Conservation (phyloP, 2,888 invertebrate genomes). For the Nomada goodeniana region DNA sequence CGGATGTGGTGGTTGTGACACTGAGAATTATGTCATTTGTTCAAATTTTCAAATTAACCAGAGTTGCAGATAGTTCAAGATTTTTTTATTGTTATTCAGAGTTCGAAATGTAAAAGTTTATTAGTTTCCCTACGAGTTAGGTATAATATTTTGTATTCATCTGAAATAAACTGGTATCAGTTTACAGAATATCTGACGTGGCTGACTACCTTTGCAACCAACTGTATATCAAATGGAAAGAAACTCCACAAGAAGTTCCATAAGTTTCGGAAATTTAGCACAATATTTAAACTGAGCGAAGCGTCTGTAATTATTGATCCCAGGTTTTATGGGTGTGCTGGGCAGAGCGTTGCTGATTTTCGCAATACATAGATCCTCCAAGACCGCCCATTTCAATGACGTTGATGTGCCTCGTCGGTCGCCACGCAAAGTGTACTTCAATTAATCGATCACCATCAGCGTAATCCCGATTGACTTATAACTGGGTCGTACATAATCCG, state of each 20-base stretch:
- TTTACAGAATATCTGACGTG: too few relatives aligned
- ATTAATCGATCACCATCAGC: slow-evolving; percentile 64
- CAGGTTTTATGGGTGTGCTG: slow-evolving; percentile 17
- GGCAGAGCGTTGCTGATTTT: slow-evolving; percentile 43
- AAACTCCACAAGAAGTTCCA: not conserved
- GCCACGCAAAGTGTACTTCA: slow-evolving; percentile 55
- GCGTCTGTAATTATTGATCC: slow-evolving; percentile 43
- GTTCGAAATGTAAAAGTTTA: too few relatives aligned
- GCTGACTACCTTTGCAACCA: too few relatives aligned
- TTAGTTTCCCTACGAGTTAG: too few relatives aligned
- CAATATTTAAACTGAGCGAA: not conserved
- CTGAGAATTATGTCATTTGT: too few relatives aligned
- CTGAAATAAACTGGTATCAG: too few relatives aligned
- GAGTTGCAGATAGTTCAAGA: too few relatives aligned
- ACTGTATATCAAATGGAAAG: not conserved
- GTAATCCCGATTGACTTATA: slow-evolving; percentile 66
- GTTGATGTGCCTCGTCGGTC: slow-evolving; percentile 42
- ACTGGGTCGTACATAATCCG: slow-evolving; percentile 67
- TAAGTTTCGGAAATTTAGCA: not conserved
- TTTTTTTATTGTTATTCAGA: too few relatives aligned
- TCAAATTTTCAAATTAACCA: too few relatives aligned
- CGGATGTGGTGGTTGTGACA: too few relatives aligned
- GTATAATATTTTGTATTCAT: too few relatives aligned
- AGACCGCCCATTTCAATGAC: slow-evolving; percentile 52
- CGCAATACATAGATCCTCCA: slow-evolving; percentile 42